Conservation (phyloP, 2,888 invertebrate genomes). For the Lysandra coridon region DNA sequence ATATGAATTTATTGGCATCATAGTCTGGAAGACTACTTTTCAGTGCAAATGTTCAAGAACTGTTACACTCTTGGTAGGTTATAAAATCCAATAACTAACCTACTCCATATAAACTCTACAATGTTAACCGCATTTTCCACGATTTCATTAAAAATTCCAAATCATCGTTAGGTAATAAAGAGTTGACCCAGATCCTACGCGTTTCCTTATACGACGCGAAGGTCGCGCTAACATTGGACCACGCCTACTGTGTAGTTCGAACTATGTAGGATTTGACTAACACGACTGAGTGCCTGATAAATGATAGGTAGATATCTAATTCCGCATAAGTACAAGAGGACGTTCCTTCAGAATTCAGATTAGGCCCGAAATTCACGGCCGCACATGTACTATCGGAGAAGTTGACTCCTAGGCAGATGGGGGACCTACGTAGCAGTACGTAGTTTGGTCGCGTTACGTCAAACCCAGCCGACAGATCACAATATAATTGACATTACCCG, state of each 20-base stretch:
- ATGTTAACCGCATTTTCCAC: background rate
- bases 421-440: no score
- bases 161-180: slow-evolving; percentile 5
- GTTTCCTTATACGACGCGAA: slow-evolving; percentile 18
- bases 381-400: no score
- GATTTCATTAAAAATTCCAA: slow-evolving; percentile 9
- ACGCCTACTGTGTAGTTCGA: background rate
- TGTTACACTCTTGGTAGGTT: background rate
- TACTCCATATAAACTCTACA: background rate
- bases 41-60: background rate
- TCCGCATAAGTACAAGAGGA: no score
- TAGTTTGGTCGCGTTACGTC: no score
- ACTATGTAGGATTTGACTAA: background rate
- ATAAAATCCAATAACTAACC: background rate
- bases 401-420: no score
- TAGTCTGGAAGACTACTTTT: no score
- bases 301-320: background rate
- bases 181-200: slow-evolving; percentile 13
- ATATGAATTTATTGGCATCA: no score
- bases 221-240: background rate
- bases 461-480: no score
- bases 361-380: no score
- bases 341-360: no score
- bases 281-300: background rate
- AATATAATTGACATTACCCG: no score